Evolutionary conservation across 2,797 vertebrate species (phyloP), one percentile per base, ranked within the genome.

Genomic region (Lophotriccus pileatus): DNA sequence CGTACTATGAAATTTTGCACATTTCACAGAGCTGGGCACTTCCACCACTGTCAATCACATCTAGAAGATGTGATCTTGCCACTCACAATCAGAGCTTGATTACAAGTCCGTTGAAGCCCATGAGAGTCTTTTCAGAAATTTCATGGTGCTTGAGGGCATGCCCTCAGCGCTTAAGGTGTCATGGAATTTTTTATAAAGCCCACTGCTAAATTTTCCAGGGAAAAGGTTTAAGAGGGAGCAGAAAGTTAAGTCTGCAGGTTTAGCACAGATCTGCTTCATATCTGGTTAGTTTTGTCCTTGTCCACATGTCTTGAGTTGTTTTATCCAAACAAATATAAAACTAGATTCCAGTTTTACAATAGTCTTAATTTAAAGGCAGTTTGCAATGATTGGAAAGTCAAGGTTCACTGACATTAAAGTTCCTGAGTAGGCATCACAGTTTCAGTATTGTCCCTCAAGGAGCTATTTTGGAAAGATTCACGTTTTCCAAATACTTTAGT

Each of bases 241-340:
- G 22, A 75, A 72, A 46, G 14, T 73, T 66, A 73, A 74, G 9
- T 75, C 27, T 49, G 17, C 28, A 21, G 37, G 12, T 91, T 72
- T 68, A 27, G 28, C 32, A 4, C 27, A 34, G 24, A 49, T 68
- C 37, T 81, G 36, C 32, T 22, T 90, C 14, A 3, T 68, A 37
- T 7, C 34, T 83, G 37, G 8, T 70, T 74, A 68, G 32, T 20
- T 85, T n/a, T 69, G 44, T 39, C 70, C n/a, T 20, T 30, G 39
- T 55, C 52, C 37, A 5, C 6, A 4, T 73, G 25, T 69, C 37
- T 78, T 86, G 43, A 28, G 32, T 27, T 67, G 36, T 27, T 94
- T 75, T 50, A 63, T 49, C n/a, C 17, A 70, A 93, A 84, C 34
- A 59, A 89, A 95, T 84, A n/a, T 34, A 81, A 83, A 87, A 50